Base-by-base conservation (phyloP, 2,888 invertebrate genomes). In the Pheosia tremula region DNA sequence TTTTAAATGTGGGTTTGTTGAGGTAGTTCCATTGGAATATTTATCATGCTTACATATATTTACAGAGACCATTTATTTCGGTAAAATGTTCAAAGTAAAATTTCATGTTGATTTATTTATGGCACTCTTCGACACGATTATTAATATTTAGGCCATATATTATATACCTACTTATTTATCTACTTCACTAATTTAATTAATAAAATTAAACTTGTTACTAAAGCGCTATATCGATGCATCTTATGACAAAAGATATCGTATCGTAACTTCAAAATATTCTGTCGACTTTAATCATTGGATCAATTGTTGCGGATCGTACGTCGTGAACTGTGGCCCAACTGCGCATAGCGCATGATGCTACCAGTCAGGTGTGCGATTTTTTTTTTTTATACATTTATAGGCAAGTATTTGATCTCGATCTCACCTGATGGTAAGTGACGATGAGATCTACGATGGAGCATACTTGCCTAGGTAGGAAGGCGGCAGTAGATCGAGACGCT, bases 271-370 rank as follows among this genome's bases (percentile, higher is more conserved):
- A 67, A 64, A 60, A 37, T 53, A 37, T 38, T 4, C 37, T 53
- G 36, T 53, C 36, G 52, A 8, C 24, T 24, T 2, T 24, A 24
- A 49, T 52, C 8, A 41, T 60, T 60, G 9, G 56, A 62, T 62
- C 54, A 50, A 68, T 63, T 58, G 53, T 63, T 58, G 53, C 61
- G 49, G 58, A 63, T 60, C 58, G 57, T 54, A 62, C 60, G 59
- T 72, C 69, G 63, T 76, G 81, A 78, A 76, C 80, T 74, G 61
- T 71, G 72, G 67, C 60, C 71, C 53, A 61, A 39, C 65, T 36
- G 68, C 66, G 66, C 69, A 45, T 24, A 38, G 65, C 64, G 65
- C 63, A 66, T 82, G 79, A 69, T 74, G 80, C 67, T 81, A 83
- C 70, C 58, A 60, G 63, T 65, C 69, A 68, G 64, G 66, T 63